Evolutionary conservation across 2,888 invertebrate species (phyloP), one percentile per base, ranked within the genome.

Genomic region (Phyllotreta striolata): DNA sequence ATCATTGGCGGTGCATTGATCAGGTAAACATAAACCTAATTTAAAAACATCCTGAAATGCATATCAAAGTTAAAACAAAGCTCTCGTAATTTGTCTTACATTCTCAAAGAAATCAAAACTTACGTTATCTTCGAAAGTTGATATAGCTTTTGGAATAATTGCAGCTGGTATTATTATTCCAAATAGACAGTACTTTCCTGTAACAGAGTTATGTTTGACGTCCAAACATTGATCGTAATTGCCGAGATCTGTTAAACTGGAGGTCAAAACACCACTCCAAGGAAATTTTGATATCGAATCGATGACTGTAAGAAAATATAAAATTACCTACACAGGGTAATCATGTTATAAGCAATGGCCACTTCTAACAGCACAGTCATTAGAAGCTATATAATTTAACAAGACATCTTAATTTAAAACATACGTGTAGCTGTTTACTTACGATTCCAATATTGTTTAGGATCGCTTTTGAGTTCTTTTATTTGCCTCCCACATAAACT

Each of bases 1-100:
- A 52, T 73, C 72, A 0, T 13, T n/a, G 6, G 66, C 81, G 80
- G 43, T 84, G 70, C 75, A 75, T 10, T 56, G 62, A 37, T 71
- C 63, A 39, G 75, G 75, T 39, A 70, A 56, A 57, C 75, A 75
- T 37, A 67, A 12, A 8, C 69, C 59, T 38, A 70, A 43, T 44
- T 55, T 66, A 49, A 34, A 69, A 8, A 43, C 12, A 7, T 10
- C 7, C 66, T 66, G 39, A 40, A 66, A 66, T 14, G 34, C 38
- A 55, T 54, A 35, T 34, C 1, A 12, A 43, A 35, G 2, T 55
- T 6, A 43, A 38, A 7, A 9, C 12, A 10, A n/a, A 43, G 43
- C 13, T 1, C n/a, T 54, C 3, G 8, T 41, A 8, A 37, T 7
- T 5, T 43, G 49, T 55, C 55, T 46, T 43, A 55, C 56, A 51